Evolutionary conservation across 2,797 vertebrate genomes (phyloP).

Genomic region (Hipposideros larvatus): DNA sequence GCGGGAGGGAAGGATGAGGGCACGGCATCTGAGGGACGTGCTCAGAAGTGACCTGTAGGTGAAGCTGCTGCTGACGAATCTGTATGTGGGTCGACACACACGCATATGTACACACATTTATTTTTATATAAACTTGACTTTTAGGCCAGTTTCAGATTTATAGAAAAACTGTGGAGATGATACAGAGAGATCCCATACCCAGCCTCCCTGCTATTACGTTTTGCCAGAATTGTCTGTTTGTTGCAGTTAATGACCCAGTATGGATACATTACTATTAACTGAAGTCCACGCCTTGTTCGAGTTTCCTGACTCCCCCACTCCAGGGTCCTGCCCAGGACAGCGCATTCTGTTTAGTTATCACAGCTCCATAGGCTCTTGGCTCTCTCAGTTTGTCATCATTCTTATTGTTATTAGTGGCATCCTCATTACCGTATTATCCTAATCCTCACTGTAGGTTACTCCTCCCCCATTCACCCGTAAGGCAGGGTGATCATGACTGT

Average conservation of each 20-base stretch:
- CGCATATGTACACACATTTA: no score
- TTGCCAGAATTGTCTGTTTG: background rate
- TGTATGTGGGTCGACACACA: background rate
- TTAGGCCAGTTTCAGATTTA: background rate
- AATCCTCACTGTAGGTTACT: background rate
- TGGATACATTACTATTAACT: background rate
- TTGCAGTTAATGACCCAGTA: background rate
- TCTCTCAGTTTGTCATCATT: background rate
- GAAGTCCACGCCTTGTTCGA: accelerated
- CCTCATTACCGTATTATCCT: accelerated
- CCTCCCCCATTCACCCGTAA: accelerated
- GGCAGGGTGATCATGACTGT: accelerated
- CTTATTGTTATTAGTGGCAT: no score
- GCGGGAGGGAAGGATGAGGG: background rate
- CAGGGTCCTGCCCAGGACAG: background rate
- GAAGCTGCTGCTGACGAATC: background rate
- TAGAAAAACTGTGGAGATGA: background rate
- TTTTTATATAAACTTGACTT: background rate
- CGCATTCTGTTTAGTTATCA: background rate
- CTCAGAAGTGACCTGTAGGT: accelerated
- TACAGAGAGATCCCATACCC: no score
- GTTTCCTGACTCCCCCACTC: background rate
- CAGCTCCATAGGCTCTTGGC: background rate
- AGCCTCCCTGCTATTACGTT: background rate
- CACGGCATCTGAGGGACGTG: background rate